phyloP scores from a whole-genome alignment of 2,888 invertebrate genomes.

The Biston betularia region DNA sequence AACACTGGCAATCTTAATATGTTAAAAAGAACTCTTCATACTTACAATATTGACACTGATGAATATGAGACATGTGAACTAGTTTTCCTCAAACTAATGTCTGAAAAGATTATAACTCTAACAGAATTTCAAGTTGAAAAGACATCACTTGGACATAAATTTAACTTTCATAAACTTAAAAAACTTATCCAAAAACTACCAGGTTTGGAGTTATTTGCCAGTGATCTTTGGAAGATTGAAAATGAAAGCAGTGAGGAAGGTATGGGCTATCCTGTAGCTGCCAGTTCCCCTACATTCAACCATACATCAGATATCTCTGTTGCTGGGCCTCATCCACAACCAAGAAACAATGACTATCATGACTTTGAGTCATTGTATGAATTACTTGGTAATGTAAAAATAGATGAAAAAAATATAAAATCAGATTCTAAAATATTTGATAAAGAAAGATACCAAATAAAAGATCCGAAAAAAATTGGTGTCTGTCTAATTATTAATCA shows the following conservation, averaged over 20 bases:
- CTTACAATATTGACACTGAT: slow-evolving; percentile 63
- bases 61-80: slow-evolving; percentile 72
- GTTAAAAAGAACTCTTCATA: slow-evolving; percentile 66
- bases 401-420: slow-evolving; percentile 56
- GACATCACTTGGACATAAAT: slow-evolving; percentile 47
- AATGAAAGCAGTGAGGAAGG: slow-evolving; percentile 51
- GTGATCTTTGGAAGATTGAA: slow-evolving; percentile 61
- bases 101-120: slow-evolving; percentile 67
- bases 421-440: slow-evolving; percentile 59
- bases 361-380: slow-evolving; percentile 60
- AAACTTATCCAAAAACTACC: slow-evolving; percentile 67
- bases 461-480: slow-evolving; percentile 67
- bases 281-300: slow-evolving; percentile 41
- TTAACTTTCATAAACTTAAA: slow-evolving; percentile 60
- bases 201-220: slow-evolving; percentile 58
- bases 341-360: slow-evolving; percentile 38
- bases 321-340: background rate
- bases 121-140: slow-evolving; percentile 49
- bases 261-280: slow-evolving; percentile 29
- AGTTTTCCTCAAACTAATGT: slow-evolving; percentile 72
- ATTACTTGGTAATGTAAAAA: slow-evolving; percentile 55
- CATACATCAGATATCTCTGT: slow-evolving; percentile 21
- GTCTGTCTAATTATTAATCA: slow-evolving; percentile 78
- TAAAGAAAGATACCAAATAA: slow-evolving; percentile 66
- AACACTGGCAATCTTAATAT: slow-evolving; percentile 60